These are phyloP conservation scores for Chascanopsetta lugubris DNA, from an alignment of 2,113 vertebrate genomes.

Conservation along the genomic window DNA sequence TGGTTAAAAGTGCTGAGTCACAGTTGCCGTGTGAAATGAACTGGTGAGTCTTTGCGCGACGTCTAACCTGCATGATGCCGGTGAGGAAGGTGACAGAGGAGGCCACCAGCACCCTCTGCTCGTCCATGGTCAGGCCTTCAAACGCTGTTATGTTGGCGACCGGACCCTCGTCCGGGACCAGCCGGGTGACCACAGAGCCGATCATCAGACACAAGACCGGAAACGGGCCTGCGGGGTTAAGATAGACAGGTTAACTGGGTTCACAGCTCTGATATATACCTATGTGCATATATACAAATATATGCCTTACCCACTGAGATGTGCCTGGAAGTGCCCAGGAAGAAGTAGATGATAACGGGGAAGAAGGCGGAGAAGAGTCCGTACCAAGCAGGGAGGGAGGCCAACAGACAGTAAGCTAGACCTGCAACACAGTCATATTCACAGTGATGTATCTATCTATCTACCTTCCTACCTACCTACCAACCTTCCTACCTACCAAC, in stretches of 20 bases:
- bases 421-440: conserved; percentile 74
- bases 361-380: conserved; percentile 95
- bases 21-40: background rate
- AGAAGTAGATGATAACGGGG: conserved; percentile 89
- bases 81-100: conserved; percentile 87
- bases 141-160: conserved; percentile 63
- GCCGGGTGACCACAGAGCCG: conserved; percentile 83
- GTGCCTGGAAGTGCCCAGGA: conserved; percentile 94
- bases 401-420: conserved; percentile 91
- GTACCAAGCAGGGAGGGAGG: conserved; percentile 86
- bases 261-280: background rate
- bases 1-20: no score
- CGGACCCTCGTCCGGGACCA: conserved; percentile 71
- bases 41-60: background rate
- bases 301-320: conserved; percentile 91
- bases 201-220: conserved; percentile 94
- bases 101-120: conserved; percentile 86
- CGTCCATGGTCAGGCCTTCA: conserved; percentile 63
- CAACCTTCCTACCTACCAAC: background rate
- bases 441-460: background rate
- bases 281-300: background rate
- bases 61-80: conserved; percentile 90
- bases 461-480: background rate
- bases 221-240: conserved; percentile 81
- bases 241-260: background rate